These are phyloP conservation scores for Mormyrus proboscirostris DNA, from an alignment of 2,797 vertebrate species.

Conservation along the genomic window DNA sequence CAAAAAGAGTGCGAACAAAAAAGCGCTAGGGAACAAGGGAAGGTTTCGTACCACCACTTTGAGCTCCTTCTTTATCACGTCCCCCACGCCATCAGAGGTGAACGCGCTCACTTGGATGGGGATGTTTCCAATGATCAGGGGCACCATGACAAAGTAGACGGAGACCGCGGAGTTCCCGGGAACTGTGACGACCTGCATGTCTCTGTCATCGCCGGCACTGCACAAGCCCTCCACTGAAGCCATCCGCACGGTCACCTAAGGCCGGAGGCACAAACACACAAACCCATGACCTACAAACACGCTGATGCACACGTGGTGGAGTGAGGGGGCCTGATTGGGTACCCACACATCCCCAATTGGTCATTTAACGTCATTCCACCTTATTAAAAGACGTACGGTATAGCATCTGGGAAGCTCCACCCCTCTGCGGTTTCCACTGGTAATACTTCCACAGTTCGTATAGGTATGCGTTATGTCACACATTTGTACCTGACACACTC, in stretches of 20 bases:
- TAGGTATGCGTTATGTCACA: not conserved
- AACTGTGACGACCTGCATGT: constrained; percentile 34
- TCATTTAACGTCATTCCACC: not conserved
- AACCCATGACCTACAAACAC: not conserved
- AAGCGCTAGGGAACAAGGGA: not conserved
- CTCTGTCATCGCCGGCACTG: constrained; percentile 20
- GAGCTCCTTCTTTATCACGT: constrained; percentile 50
- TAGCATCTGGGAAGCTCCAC: not conserved
- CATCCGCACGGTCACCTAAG: constrained; percentile 49
- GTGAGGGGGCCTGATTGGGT: not conserved
- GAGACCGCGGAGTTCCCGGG: constrained; percentile 50
- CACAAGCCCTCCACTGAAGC: constrained; percentile 45
- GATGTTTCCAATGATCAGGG: constrained; percentile 48
- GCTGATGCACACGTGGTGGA: not conserved
- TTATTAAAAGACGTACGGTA: not conserved
- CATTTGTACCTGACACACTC: not conserved
- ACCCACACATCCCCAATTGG: not conserved
- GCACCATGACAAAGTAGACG: constrained; percentile 55
- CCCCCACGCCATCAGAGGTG: not conserved
- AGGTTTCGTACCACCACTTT: constrained; percentile 50
- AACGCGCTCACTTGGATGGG: constrained; percentile 50
- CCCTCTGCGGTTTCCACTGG: not conserved
- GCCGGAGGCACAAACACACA: fast-evolving
- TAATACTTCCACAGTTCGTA: not conserved
- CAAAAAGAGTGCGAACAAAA: not conserved